Base-by-base conservation (phyloP, 2,888 invertebrate genomes). In the Halocaridina rubra region DNA sequence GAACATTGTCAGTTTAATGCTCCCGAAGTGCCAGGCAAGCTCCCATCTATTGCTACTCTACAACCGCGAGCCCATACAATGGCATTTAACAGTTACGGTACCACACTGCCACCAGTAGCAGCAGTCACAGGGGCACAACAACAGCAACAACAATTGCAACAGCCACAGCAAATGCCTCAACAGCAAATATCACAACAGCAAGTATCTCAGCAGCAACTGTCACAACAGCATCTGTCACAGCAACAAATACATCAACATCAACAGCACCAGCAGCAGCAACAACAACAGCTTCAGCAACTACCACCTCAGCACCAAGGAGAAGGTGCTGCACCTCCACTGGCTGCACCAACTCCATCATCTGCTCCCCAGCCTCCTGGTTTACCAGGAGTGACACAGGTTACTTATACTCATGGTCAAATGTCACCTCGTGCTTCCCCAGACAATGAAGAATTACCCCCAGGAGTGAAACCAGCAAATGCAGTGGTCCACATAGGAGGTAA, bases 321-420 rank as follows among this genome's bases (percentile, higher is more conserved):
- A 19, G 69, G 71, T 0, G 22, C 32, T 8, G 33, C 39, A 3
- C 53, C 81, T 3, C 30, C 82, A 22, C 64, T 79, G 8, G 30
- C 67, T 3, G 46, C 74, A n/a, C 79, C 32, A 7, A 57, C 53
- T 4, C 33, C 84, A 16, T 13, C 72, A 5, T 74, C 84, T 5
- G 46, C 79, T 29, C 72, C 72, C 13, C 64, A 57, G 29, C 64
- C 61, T 16, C 84, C 84, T n/a, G 57, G 76, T n/a, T 19, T 72
- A 10, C 59, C 29, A 19, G 82, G 77, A 7, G 61, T 77, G 0
- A 78, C 87, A 16, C 88, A 88, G 74, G 89, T 88, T 22, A 88
- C 88, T 16, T 89, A 89, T 67, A 88, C 87, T 16, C 88, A 88
- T 67, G 88, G 88, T 7, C 89, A 89, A 59, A 87, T 88, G 84